A percentile compares a stretch with the other conserved stretches of the same genome.
These are phyloP conservation scores for Tetramorium parvispinum DNA, from an alignment of 1,140 invertebrate species.

Conservation along the genomic window DNA sequence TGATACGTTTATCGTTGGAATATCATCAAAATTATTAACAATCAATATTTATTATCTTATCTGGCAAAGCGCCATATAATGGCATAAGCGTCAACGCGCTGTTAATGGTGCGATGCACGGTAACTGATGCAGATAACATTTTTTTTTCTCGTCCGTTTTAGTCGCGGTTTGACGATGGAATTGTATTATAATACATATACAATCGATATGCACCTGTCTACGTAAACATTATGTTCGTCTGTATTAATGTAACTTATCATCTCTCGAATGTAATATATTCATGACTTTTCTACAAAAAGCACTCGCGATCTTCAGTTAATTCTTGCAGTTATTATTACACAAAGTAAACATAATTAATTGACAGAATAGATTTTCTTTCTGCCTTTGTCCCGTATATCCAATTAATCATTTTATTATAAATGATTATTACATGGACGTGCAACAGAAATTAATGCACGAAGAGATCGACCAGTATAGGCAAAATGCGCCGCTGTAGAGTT, in stretches of 20 bases:
- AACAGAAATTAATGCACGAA: not conserved
- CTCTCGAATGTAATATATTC: slow-evolving; percentile 32
- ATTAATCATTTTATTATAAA: slow-evolving; percentile 26
- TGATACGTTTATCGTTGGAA: not conserved
- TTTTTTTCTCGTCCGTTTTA: slow-evolving; percentile 24
- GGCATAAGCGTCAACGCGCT: not conserved
- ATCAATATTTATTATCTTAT: slow-evolving; percentile 18
- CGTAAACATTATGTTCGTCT: not conserved
- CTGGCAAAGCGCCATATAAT: not conserved
- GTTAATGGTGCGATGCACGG: not conserved
- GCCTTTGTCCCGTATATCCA: not conserved
- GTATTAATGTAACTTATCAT: slow-evolving; percentile 17
- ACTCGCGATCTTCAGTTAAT: not conserved
- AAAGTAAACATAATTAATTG: not conserved
- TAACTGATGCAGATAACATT: slow-evolving; percentile 32
- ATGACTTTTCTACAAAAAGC: not conserved
- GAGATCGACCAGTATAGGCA: not conserved
- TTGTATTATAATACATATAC: not conserved
- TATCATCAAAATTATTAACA: not conserved
- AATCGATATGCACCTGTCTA: slow-evolving; percentile 14
- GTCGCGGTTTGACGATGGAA: not conserved
- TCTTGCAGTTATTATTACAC: not conserved
- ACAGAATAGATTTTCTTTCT: not conserved
- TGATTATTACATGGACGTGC: not conserved
- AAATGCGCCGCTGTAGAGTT: slow-evolving; percentile 10